Evolutionary conservation across 2,888 invertebrate genomes (phyloP).

Genomic region (Hyposoter dolosus): DNA sequence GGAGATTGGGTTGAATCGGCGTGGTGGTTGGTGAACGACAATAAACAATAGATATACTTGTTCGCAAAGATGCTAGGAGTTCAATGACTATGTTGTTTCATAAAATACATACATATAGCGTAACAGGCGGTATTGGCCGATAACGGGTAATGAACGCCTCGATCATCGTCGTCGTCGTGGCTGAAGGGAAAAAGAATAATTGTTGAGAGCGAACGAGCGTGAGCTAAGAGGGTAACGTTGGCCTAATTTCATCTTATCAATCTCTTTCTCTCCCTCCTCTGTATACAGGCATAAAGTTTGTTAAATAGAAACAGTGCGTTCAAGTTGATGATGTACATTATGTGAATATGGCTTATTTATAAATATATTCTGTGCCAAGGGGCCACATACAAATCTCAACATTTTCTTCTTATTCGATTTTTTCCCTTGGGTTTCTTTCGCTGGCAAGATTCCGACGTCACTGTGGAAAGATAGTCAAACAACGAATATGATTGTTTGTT

Average conservation of each 20-base stretch:
- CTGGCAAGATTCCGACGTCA: slow-evolving; percentile 49
- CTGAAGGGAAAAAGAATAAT: slow-evolving; percentile 55
- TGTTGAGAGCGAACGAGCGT: slow-evolving; percentile 57
- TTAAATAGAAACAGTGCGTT: slow-evolving; percentile 6
- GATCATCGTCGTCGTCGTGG: slow-evolving; percentile 47
- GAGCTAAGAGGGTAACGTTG: slow-evolving; percentile 66
- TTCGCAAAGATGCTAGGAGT: slow-evolving; percentile 58
- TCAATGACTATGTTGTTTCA: slow-evolving; percentile 67
- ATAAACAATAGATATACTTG: slow-evolving; percentile 24
- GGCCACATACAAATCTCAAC: not conserved
- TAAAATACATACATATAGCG: slow-evolving; percentile 24
- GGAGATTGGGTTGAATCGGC: not conserved
- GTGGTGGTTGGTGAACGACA: slow-evolving; percentile 4
- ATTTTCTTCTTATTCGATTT: slow-evolving; percentile 1
- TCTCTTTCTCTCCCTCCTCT: slow-evolving; percentile 1
- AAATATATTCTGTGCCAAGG: slow-evolving; percentile 10
- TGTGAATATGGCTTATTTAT: not conserved
- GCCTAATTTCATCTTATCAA: slow-evolving; percentile 65
- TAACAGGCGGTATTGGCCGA: slow-evolving; percentile 42
- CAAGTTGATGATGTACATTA: slow-evolving; percentile 17
- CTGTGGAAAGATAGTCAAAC: slow-evolving; percentile 55
- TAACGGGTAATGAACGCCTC: slow-evolving; percentile 53
- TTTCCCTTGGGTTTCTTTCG: not conserved
- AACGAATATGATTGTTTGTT: slow-evolving; percentile 65
- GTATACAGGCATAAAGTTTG: slow-evolving; percentile 19